Evolutionary conservation across 92 coral and sea anemone genomes (phyloP), one percentile per base, ranked within the genome.

Genomic region (Palythoa grandis): DNA sequence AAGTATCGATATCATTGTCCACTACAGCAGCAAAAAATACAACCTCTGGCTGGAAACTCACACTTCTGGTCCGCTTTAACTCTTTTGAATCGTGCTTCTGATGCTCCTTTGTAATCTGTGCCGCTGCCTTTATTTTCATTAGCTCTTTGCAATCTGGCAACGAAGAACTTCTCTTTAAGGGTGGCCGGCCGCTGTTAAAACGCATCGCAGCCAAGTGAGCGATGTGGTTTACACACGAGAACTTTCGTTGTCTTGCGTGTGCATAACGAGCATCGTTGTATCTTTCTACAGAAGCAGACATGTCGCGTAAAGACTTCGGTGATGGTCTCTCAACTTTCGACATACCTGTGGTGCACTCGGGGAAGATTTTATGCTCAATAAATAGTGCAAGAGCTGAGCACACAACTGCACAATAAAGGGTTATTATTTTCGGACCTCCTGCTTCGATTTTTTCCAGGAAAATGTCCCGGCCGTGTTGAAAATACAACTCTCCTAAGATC

Each of bases 1-100:
- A 84, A 52, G 93, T 98, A 14, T 82, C 86, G 1, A 91, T 90
- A 78, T 97, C 96, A 83, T 97, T 97, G 73, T 95, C 98, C 11
- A 93, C 95, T 1, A 91, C 99, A 13, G 99, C 97, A 13, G 93
- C 84, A 63, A 93, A 87, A 39, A 97, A 91, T 65, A 93, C 90
- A 56, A 95, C 89, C 74, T 95, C 96, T 23, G 99, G 98, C 24
- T 92, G 95, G 82, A 95, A 95, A 19, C 97, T 91, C 7, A 92
- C 98, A 71, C 99, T 97, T 67, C 97, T 78, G 7, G 94, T 82
- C 50, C 97, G 85, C 86, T 89, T 89, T 23, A 95, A 74, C 35
- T 75, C 83, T 7, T 66, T 76, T 7, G 88, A 29, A 56, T 87
- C 87, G 52, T 83, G 61, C 12, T 78, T 13, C 13, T 73, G 67